Base-by-base conservation (phyloP, 2,888 invertebrate genomes). In the Asteroscopus sphinx region DNA sequence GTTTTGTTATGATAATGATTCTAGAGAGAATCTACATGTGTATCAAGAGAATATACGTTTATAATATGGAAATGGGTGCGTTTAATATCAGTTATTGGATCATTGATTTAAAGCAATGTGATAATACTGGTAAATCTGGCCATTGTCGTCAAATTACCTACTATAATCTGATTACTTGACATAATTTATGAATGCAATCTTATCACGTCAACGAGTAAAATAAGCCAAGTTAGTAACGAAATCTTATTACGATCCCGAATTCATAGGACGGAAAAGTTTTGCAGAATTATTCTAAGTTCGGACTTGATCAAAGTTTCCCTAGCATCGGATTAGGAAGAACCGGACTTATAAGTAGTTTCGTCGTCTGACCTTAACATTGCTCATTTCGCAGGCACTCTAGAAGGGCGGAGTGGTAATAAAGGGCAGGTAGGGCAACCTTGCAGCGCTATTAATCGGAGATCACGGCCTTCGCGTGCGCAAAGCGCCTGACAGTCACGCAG, bases 401-500 rank as follows among this genome's bases (percentile, higher is more conserved):
- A 79, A 80, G 81, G 82, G 86, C 73, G 76, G 80, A 86, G 84
- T 78, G 85, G 88, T 82, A 87, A 89, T 91, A 89, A 91, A 88
- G 82, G 79, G 80, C 77, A 79, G 86, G 86, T 75, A 77, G 83
- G 87, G 86, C 81, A 80, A 76, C 83, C 79, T 79, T 77, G 79
- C 79, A 78, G 80, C 70, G 83, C 84, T 82, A 89, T 89, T 90
- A 90, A 91, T 91, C 83, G 85, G 82, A 83, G 87, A 85, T 86
- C 83, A 83, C 84, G 91, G 88, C 92, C 93, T 92, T 92, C 85
- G 91, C 93, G 92, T 92, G 87, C 68, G 66, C 62, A 47, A 70
- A 80, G 86, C 90, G 92, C 93, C 90, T 92, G 86, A 85, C 82
- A 76, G 84, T 81, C 76, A 77, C 75, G 76, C 63, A 68, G 73